Conservation (phyloP, 2,113 vertebrate genomes). For the Syngnathoides biaculeatus region DNA sequence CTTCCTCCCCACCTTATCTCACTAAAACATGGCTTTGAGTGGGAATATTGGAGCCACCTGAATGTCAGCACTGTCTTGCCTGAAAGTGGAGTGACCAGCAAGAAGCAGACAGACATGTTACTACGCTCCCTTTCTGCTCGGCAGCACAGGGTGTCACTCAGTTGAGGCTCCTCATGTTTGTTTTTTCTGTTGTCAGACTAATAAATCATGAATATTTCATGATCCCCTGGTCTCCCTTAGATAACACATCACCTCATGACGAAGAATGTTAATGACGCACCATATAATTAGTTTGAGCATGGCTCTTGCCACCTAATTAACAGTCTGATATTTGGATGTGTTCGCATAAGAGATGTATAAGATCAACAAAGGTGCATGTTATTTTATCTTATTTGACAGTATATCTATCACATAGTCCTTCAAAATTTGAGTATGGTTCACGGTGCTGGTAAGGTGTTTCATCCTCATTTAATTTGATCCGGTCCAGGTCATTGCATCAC, state of each 20-base stretch:
- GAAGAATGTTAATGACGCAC: slow-evolving; percentile 67
- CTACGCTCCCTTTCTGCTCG: slow-evolving; percentile 18
- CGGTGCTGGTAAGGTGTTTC: slow-evolving; percentile 13
- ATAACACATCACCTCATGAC: slow-evolving; percentile 58
- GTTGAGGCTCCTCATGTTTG: slow-evolving; percentile 59
- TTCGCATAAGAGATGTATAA: slow-evolving; percentile 34
- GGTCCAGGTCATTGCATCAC: slow-evolving; percentile 13
- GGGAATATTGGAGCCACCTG: slow-evolving; percentile 26
- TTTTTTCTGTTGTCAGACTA: slow-evolving; percentile 66
- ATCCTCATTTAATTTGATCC: slow-evolving; percentile 5
- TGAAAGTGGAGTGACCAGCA: slow-evolving; percentile 21
- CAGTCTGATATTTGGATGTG: slow-evolving; percentile 53
- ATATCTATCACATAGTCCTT: slow-evolving; percentile 14
- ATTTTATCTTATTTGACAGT: slow-evolving; percentile 44
- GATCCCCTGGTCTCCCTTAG: slow-evolving; percentile 53
- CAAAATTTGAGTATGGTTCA: background rate
- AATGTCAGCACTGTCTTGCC: slow-evolving; percentile 17
- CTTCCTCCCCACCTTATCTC: slow-evolving; percentile 44
- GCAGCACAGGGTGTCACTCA: slow-evolving; percentile 42
- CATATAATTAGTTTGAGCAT: slow-evolving; percentile 65
- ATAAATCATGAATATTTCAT: slow-evolving; percentile 77
- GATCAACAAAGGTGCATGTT: slow-evolving; percentile 43
- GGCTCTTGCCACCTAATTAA: slow-evolving; percentile 61
- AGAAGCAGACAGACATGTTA: slow-evolving; percentile 22
- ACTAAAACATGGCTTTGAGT: slow-evolving; percentile 26